Conservation (phyloP, 1,140 invertebrate genomes). For the Philopotamus ludificatus region DNA sequence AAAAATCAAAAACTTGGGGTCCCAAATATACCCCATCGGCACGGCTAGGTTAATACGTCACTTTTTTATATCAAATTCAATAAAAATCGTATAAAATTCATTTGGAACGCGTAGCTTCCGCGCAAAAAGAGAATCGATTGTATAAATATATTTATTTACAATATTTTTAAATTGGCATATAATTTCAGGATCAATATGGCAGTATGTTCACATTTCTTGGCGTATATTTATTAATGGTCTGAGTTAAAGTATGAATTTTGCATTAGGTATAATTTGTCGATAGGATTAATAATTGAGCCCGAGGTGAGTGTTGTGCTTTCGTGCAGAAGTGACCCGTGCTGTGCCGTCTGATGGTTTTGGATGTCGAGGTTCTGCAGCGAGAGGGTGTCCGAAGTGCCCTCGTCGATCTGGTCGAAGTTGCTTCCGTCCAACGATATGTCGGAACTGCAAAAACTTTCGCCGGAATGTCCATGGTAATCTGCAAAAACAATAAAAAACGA, state of each 20-base stretch:
- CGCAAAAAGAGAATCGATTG: too few species aligned
- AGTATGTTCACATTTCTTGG: too few species aligned
- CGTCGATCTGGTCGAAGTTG: slow-evolving; percentile 74
- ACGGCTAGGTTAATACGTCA: too few species aligned
- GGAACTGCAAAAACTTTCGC: slow-evolving; percentile 87
- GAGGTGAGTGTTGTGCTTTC: slow-evolving; percentile 61
- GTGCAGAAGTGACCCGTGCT: slow-evolving; percentile 57
- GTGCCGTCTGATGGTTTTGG: slow-evolving; percentile 53
- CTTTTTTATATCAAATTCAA: too few species aligned
- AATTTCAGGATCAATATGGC: too few species aligned
- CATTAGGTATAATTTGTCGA: slow-evolving; percentile 97
- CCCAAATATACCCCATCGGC: too few species aligned
- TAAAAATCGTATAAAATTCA: too few species aligned
- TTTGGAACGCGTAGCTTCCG: too few species aligned
- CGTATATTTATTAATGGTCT: slow-evolving; percentile 61
- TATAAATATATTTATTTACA: too few species aligned
- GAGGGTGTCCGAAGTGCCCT: slow-evolving; percentile 75
- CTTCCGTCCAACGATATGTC: slow-evolving; percentile 84
- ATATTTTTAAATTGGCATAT: too few species aligned
- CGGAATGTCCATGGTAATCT: slow-evolving; percentile 84
- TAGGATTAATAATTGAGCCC: slow-evolving; percentile 79
- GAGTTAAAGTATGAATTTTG: slow-evolving; percentile 90
- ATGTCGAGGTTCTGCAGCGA: slow-evolving; percentile 70
- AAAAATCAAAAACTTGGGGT: too few species aligned
- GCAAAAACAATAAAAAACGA: slow-evolving; percentile 45